Base-by-base conservation (phyloP, 2,888 invertebrate genomes). In the Pedicia rivosa region DNA sequence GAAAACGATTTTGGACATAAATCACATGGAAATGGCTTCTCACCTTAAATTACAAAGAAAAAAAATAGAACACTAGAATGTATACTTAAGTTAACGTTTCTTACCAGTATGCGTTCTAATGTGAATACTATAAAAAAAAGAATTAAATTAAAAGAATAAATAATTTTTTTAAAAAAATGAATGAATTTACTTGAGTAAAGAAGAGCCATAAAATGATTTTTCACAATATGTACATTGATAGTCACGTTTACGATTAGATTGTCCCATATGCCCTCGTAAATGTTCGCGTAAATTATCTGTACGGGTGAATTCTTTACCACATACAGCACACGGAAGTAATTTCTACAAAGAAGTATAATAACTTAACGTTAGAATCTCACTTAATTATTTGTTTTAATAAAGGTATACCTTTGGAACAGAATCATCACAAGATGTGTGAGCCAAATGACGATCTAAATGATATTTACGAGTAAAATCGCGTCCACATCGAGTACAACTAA, bases 271-370 rank as follows among this genome's bases (percentile, higher is more conserved):
- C 13, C 68, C 70, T 39, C 77, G 65, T 20, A 80, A 57, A 62
- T 80, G 80, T 40, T 75, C 74, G 3, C 77, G 67, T 37, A 80
- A 58, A 54, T 80, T 80, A 50, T 80, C 80, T 48, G 77, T 66
- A 56, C 73, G 70, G 45, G 44, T 50, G 45, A 61, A 62, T 12
- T 52, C 48, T 25, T 56, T 59, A 32, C 51, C 49, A 36, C 62
- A 62, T 5, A 63, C 63, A 42, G 61, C 57, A 43, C 63, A 64
- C 37, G 51, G 47, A 44, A 59, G 50, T 10, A 52, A 50, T 24
- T 55, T 50, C 34, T n/a, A n/a, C n/a, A n/a, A n/a, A n/a, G n/a
- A n/a, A n/a, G n/a, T n/a, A n/a, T n/a, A n/a, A n/a, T n/a, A n/a
- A n/a, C n/a, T 49, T 55, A 9, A 33, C 52, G 5, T 24, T 27